Evolutionary conservation across 1,140 invertebrate genomes (phyloP), one percentile per base, ranked within the genome.

Genomic region (Drosophila orena): DNA sequence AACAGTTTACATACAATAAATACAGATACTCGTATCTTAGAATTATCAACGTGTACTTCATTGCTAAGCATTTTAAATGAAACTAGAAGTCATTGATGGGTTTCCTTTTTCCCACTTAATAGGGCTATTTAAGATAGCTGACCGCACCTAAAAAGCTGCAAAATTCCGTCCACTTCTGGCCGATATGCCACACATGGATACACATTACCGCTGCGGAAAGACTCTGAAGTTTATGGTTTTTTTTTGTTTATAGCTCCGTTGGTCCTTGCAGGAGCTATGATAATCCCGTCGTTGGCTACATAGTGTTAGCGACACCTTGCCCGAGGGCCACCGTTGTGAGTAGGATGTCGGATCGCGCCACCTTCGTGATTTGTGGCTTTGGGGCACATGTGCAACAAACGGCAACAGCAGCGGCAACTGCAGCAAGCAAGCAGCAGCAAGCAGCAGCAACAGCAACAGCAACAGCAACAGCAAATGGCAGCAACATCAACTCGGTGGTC

Each of bases 311-410:
- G 71, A 88, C 83, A 88, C 83, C 79, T 88, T 88, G 84, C 84
- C 76, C 74, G 14, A 35, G 66, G 84, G 52, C 34, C 46, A 42
- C 52, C 40, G 44, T 62, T 84, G 66, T 84, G 84, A 84, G 80
- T 79, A 69, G 84, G 72, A 81, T 84, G 84, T 89, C 84, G 77
- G 79, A 83, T 77, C 77, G 77, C 84, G 77, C 66, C 84, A 89
- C 84, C 84, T 89, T 89, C 84, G 84, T 89, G 84, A 89, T 89
- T 90, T 89, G 84, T 84, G 80, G 76, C 80, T 74, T 89, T 53
- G 66, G 84, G 84, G 85, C 84, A 80, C 55, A 84, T 89, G 73
- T 89, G 81, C 73, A 56, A 38, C 56, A 69, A 69, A 43, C 22
- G 17, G 46, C 72, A 64, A 54, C 55, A 12, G 54, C 58, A 56